phyloP scores from a whole-genome alignment of 2,797 vertebrate species.

The Cheirogaleus major region DNA sequence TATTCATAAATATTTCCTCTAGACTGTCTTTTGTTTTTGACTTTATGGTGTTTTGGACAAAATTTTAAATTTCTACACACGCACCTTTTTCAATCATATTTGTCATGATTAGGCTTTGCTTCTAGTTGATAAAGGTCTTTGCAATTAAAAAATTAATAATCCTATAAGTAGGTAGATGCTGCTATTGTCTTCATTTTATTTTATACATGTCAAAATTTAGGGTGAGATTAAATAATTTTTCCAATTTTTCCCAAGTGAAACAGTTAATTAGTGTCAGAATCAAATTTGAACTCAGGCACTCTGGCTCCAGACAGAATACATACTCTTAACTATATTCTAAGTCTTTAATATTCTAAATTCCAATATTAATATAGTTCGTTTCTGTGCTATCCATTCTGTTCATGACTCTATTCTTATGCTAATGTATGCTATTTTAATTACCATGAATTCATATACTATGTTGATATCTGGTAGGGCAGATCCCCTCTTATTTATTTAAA shows the following conservation, averaged over 20 bases:
- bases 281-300: not conserved
- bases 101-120: not conserved
- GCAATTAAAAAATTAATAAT: not conserved
- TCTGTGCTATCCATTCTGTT: not conserved
- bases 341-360: not conserved
- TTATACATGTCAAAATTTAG: not conserved
- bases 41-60: not conserved
- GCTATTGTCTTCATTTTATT: not conserved
- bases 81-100: not conserved
- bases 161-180: not conserved
- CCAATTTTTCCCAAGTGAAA: not conserved
- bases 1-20: not conserved
- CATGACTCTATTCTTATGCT: not conserved
- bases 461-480: not conserved
- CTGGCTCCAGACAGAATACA: not conserved
- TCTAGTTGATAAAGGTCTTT: not conserved
- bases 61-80: not conserved
- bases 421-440: not conserved
- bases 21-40: not conserved
- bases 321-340: not conserved
- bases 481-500: not conserved
- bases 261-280: not conserved
- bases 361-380: not conserved
- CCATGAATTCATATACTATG: not conserved
- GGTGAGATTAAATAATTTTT: not conserved